Base-by-base conservation (phyloP, 1,140 invertebrate species). In the Rhynchophorus ferrugineus region DNA sequence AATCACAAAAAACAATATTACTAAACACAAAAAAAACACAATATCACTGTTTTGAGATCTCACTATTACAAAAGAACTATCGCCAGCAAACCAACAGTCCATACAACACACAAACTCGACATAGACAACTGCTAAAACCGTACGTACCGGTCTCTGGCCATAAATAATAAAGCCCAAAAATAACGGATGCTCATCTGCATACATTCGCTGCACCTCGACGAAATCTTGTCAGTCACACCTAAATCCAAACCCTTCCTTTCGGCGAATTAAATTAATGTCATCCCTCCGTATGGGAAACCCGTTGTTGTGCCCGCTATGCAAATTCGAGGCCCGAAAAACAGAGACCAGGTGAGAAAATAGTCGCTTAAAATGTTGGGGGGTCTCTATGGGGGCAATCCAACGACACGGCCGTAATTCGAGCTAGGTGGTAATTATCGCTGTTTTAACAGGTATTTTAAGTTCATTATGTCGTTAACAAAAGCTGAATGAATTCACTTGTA, bases 151-250 rank as follows among this genome's bases (percentile, higher is more conserved):
- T 38, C 16, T 8, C 35, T 14, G 3, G 6, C 37, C 37, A 41
- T 41, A 41, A 41, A 41, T 41, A 42, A 49, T 18, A 22, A 43
- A 44, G 18, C n/a, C 13, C 5, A 38, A 38, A 38, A 14, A 38
- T 6, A 6, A 38, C n/a, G 37, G 37, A 11, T 17, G 36, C 44
- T 47, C 52, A 54, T 54, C 34, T 54, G 52, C 52, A 54, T 54
- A 54, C 20, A 45, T 53, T 53, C 43, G 50, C 34, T 53, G 45
- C 44, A 48, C 13, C 19, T 38, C 42, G 18, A 18, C 37, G 13
- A 33, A 54, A 54, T 54, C 51, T 54, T 54, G 51, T 54, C 51
- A 54, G 51, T 54, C 52, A 54, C 52, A 54, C 52, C 52, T 54
- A 41, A 45, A 49, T 48, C 5, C 29, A 44, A 43, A 53, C 43